Base-by-base conservation (phyloP, 2,888 invertebrate species). In the Dusona sp. region DNA sequence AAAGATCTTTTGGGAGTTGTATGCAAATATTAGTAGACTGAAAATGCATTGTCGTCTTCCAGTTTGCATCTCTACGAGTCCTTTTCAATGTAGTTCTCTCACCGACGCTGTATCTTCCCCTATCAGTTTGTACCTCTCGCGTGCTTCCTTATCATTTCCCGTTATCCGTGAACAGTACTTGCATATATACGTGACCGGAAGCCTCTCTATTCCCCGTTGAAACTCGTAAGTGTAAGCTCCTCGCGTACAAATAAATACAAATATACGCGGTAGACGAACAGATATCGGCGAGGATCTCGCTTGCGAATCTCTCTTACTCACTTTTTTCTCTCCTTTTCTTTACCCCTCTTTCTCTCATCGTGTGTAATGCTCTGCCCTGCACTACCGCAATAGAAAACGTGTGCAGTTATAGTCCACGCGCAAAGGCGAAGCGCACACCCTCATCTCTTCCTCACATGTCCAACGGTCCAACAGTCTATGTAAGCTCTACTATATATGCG, bases 101-200 rank as follows among this genome's bases (percentile, higher is more conserved):
- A 45, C 77, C 86, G 82, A 54, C 79, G 82, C 72, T 42, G 22
- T 48, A 83, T 79, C 72, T 80, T 57, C 57, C 74, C 79, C 84
- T 80, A 80, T 83, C 80, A 16, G 68, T 73, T 80, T 70, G 80
- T 70, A 36, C 77, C 80, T 79, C 45, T 48, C 70, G 64, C 68
- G 83, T 73, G 86, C 45, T 70, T 79, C 81, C 85, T 88, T 87
- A 87, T 87, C 86, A 85, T 83, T 80, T 72, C 51, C 82, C 85
- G 85, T 88, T 88, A 85, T 86, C 85, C 82, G 64, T 42, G 68
- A 67, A 79, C 81, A 65, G 82, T 82, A 16, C 54, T 80, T 80
- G 78, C 72, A 73, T 70, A 83, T 77, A 54, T 68, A 57, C 45
- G 61, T 45, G 79, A 64, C 86, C 79, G 86, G 79, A 83, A 85